phyloP scores from a whole-genome alignment of 2,888 invertebrate species.

The Allolobophora icterica region DNA sequence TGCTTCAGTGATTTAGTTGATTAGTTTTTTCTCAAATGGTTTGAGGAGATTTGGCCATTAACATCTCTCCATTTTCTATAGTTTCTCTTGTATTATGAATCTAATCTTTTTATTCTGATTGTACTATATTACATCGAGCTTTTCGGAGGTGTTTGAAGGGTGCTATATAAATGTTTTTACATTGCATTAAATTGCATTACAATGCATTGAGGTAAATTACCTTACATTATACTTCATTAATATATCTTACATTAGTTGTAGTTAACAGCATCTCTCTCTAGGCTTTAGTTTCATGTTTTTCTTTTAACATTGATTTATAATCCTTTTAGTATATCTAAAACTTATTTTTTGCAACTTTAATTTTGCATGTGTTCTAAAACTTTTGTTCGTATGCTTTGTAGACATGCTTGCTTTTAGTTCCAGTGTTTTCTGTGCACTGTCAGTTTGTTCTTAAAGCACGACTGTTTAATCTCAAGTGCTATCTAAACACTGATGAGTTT shows the following conservation, averaged over 20 bases:
- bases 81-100: not conserved
- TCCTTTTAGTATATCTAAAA: not conserved
- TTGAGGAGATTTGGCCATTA: not conserved
- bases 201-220: not conserved
- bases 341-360: not conserved
- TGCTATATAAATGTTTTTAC: not conserved
- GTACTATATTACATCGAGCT: too few species aligned
- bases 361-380: not conserved
- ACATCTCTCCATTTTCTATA: not conserved
- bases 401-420: not conserved
- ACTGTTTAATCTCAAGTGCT: not conserved
- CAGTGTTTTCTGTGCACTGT: not conserved
- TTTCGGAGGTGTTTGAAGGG: too few species aligned
- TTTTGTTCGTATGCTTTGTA: not conserved
- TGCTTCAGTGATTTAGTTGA: not conserved
- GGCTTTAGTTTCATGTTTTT: not conserved
- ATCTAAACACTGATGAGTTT: not conserved
- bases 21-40: not conserved
- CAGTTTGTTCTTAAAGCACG: not conserved
- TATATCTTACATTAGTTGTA: too few species aligned
- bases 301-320: not conserved
- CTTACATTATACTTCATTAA: not conserved
- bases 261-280: not conserved
- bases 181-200: not conserved
- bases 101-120: too few species aligned